Evolutionary conservation across 2,797 vertebrate genomes (phyloP).

Genomic region (Amphiprion clarkii): DNA sequence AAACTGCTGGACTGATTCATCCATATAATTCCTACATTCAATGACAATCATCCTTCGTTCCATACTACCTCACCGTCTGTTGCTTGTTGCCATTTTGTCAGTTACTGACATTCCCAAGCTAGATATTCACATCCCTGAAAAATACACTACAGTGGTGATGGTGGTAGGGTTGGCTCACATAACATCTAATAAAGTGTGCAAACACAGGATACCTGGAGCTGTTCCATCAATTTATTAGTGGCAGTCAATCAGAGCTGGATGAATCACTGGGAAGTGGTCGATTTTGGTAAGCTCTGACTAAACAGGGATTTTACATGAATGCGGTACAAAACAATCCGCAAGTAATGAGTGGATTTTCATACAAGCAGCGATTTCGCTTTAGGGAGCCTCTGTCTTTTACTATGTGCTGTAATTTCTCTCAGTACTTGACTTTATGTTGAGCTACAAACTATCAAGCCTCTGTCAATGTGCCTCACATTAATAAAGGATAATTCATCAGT

Average conservation of each 20-base stretch:
- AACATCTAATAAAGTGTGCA: background rate
- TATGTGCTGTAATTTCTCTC: conserved; percentile 15
- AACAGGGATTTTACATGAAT: background rate
- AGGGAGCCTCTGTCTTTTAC: conserved; percentile 14
- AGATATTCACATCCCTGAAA: conserved; percentile 14
- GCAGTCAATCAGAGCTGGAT: background rate
- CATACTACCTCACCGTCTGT: background rate
- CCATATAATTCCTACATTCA: conserved; percentile 4
- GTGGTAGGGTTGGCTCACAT: background rate
- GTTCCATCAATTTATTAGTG: background rate
- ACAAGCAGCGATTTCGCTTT: background rate
- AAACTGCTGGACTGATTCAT: conserved; percentile 4
- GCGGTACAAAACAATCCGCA: background rate
- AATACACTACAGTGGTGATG: background rate
- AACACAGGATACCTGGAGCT: background rate
- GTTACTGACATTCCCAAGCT: background rate
- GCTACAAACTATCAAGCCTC: conserved; percentile 27
- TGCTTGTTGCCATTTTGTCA: background rate
- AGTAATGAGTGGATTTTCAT: background rate
- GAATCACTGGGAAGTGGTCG: background rate
- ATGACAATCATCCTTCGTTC: background rate
- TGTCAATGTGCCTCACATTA: conserved; percentile 25
- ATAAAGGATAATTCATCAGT: conserved; percentile 37
- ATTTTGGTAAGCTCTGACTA: background rate
- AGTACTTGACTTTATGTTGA: conserved; percentile 31